phyloP scores from a whole-genome alignment of 2,797 vertebrate species.

The Aulostomus chinensis region DNA sequence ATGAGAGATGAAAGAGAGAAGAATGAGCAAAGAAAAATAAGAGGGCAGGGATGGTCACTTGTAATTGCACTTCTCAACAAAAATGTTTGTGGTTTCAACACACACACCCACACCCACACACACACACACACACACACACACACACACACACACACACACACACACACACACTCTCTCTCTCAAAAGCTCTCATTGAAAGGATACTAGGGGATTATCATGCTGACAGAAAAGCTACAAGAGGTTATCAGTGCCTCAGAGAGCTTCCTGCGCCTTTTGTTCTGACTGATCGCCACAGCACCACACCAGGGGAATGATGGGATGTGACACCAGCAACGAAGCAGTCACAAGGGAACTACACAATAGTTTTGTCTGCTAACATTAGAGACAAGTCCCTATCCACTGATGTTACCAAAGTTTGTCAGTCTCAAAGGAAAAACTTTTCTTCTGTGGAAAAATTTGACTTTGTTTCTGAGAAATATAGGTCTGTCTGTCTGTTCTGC shows the following conservation, averaged over 20 bases:
- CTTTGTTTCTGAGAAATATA: too few species aligned
- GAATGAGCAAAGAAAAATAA: too few species aligned
- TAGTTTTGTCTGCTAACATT: not conserved
- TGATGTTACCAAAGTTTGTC: not conserved
- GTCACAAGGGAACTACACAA: slow-evolving; percentile 1
- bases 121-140: not conserved
- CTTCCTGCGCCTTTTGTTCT: slow-evolving; percentile 37
- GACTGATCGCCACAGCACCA: slow-evolving; percentile 22
- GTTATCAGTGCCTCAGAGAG: slow-evolving; percentile 50
- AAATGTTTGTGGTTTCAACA: too few species aligned
- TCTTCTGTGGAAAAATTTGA: too few species aligned
- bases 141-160: too few species aligned
- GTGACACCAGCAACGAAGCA: not conserved
- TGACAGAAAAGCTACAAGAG: slow-evolving; percentile 49
- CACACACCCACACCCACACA: slow-evolving; percentile 4
- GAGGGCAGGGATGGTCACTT: too few species aligned
- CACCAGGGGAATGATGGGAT: slow-evolving; percentile 29
- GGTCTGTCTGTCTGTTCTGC: too few species aligned
- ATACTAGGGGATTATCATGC: slow-evolving; percentile 58
- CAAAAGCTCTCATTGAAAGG: too few species aligned
- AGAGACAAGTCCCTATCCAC: not conserved
- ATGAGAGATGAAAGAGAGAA: too few species aligned
- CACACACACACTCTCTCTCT: too few species aligned
- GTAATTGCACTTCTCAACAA: too few species aligned
- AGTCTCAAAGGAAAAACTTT: not conserved